These are phyloP conservation scores for Aspidiotus rigidus DNA, from an alignment of 2,888 invertebrate species.

Conservation along the genomic window DNA sequence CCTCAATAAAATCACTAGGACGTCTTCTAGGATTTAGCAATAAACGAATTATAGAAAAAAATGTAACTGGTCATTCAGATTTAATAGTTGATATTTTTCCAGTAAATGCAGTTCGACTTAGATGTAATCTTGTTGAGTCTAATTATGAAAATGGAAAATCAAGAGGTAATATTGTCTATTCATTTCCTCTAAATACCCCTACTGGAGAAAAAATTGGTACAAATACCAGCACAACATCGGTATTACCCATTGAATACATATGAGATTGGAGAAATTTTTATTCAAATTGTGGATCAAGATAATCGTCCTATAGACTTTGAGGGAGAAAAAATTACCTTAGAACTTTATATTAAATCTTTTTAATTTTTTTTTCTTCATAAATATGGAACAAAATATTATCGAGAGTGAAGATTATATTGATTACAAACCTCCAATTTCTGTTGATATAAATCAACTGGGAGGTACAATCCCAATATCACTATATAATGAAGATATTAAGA, in stretches of 20 bases:
- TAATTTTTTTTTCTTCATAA: conserved; percentile 11
- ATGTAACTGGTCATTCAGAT: conserved; percentile 12
- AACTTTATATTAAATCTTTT: conserved; percentile 12
- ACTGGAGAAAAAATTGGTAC: conserved; percentile 4
- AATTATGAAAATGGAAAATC: conserved; percentile 7
- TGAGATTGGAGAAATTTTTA: conserved; percentile 12
- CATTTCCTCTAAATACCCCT: conserved; percentile 12
- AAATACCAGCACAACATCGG: conserved; percentile 22
- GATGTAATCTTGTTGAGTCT: conserved; percentile 26
- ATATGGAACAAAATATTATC: conserved; percentile 24
- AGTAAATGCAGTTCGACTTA: conserved; percentile 15
- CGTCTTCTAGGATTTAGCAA: conserved; percentile 17
- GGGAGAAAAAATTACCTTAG: conserved; percentile 19
- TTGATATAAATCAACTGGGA: conserved; percentile 9
- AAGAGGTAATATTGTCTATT: conserved; percentile 6
- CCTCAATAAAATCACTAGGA: conserved; percentile 19
- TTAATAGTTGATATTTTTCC: conserved; percentile 13
- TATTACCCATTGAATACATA: conserved; percentile 22
- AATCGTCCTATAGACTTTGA: conserved; percentile 21
- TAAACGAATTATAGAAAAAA: conserved; percentile 5
- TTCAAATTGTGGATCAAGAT: conserved; percentile 21
- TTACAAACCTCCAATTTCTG: neutral
- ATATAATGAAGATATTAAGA: conserved; percentile 8
- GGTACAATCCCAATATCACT: conserved; percentile 8
- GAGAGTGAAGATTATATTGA: conserved; percentile 13